Percentiles rank a stretch among this genome's conserved stretches.
Conservation (phyloP, 2,113 vertebrate genomes). For the Dicaeum eximium region DNA sequence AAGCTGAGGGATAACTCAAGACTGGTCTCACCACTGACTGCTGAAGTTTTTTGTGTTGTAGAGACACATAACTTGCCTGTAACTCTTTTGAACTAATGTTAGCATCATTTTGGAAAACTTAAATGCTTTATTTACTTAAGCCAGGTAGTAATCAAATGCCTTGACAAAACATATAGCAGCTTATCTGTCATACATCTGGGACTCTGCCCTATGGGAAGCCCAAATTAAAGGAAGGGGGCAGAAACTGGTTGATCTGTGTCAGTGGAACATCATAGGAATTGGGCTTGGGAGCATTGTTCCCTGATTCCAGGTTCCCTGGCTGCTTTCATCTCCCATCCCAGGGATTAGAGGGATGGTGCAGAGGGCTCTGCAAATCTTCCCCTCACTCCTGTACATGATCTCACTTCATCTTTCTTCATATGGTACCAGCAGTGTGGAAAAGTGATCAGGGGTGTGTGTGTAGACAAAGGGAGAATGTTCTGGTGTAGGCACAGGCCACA, state of each 20-base stretch:
- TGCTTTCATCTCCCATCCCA: not conserved
- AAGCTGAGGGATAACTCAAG: not conserved
- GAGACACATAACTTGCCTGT: not conserved
- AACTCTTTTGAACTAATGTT: not conserved
- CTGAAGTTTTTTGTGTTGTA: not conserved
- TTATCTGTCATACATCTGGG: not conserved
- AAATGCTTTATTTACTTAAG: not conserved
- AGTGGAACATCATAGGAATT: not conserved
- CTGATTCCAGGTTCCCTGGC: not conserved
- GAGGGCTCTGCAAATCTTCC: not conserved
- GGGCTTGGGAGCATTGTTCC: not conserved
- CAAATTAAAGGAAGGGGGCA: constrained; percentile 4
- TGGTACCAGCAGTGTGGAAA: not conserved
- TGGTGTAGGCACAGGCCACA: not conserved
- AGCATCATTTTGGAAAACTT: not conserved
- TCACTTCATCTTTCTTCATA: not conserved
- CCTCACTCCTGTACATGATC: not conserved
- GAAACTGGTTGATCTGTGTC: not conserved
- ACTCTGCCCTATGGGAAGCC: not conserved
- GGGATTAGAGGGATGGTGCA: not conserved
- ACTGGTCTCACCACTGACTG: not conserved
- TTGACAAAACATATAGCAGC: not conserved
- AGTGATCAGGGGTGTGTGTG: not conserved
- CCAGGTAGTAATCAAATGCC: not conserved
- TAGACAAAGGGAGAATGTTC: not conserved